These are phyloP conservation scores for Polypterus bichir DNA, from an alignment of 2,113 vertebrate genomes.

Conservation along the genomic window DNA sequence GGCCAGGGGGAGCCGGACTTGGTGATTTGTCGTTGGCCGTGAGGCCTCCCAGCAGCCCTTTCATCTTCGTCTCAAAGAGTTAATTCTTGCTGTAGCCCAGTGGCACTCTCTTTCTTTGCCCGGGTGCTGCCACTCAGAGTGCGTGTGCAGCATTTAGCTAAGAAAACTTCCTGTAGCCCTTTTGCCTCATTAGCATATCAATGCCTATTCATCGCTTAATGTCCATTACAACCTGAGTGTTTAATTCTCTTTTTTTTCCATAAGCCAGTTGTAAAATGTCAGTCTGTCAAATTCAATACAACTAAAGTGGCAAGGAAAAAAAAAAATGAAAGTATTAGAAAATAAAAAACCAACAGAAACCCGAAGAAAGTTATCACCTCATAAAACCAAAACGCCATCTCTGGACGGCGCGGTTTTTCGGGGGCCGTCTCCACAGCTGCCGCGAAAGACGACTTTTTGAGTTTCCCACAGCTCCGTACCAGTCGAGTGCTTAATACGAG, in stretches of 20 bases:
- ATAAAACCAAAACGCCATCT: slow-evolving; percentile 74
- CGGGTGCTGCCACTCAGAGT: slow-evolving; percentile 64
- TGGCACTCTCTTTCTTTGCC: slow-evolving; percentile 56
- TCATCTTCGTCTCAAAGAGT: slow-evolving; percentile 18
- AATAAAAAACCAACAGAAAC: slow-evolving; percentile 71
- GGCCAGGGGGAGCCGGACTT: no score
- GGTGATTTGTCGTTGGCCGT: no score
- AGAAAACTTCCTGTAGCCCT: slow-evolving; percentile 70
- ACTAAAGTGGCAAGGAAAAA: slow-evolving; percentile 41
- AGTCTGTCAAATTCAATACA: slow-evolving; percentile 74
- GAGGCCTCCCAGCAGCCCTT: no score
- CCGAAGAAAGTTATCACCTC: slow-evolving; percentile 77
- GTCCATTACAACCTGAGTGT: slow-evolving; percentile 71
- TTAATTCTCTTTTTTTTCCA: slow-evolving; percentile 62
- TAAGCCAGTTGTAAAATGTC: slow-evolving; percentile 76
- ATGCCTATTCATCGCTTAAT: slow-evolving; percentile 82
- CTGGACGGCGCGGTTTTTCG: slow-evolving; percentile 52
- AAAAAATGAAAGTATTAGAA: slow-evolving; percentile 73
- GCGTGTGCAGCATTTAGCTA: slow-evolving; percentile 68
- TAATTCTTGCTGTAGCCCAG: slow-evolving; percentile 46
- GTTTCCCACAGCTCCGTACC: slow-evolving; percentile 92
- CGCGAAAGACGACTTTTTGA: slow-evolving; percentile 66
- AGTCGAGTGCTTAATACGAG: slow-evolving; percentile 78
- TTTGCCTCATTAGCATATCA: slow-evolving; percentile 91
- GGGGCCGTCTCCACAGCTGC: slow-evolving; percentile 69